Conservation (phyloP, 2,113 vertebrate genomes). For the Phyllostomus discolor region DNA sequence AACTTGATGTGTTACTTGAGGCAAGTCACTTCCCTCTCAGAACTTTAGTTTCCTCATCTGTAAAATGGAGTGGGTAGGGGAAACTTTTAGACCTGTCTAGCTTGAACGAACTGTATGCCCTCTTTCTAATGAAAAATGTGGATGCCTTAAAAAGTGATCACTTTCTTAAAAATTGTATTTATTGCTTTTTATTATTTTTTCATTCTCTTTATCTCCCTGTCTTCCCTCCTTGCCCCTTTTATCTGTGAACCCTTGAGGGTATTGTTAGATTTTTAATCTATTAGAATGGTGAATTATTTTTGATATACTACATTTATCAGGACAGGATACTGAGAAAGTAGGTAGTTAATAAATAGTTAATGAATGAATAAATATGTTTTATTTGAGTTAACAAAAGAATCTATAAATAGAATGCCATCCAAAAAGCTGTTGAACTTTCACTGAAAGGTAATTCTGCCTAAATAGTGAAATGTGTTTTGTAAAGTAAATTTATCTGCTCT, state of each 20-base stretch:
- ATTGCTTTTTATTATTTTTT: conserved; percentile 27
- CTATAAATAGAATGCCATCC: background rate
- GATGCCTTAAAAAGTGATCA: background rate
- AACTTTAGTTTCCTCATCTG: conserved; percentile 34
- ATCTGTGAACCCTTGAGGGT: background rate
- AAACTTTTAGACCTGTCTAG: background rate
- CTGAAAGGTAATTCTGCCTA: background rate
- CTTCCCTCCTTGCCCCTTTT: background rate
- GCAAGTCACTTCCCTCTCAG: conserved; percentile 38
- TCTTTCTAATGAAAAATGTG: conserved; percentile 18
- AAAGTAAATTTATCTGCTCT: background rate
- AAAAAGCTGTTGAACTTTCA: background rate
- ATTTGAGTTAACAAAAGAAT: conserved; percentile 34
- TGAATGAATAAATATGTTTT: conserved; percentile 30
- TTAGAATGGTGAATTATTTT: conserved; percentile 37
- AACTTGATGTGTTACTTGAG: conserved; percentile 23
- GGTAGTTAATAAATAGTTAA: conserved; percentile 13
- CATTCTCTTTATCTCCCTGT: background rate
- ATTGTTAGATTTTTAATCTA: conserved; percentile 26
- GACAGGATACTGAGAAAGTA: conserved; percentile 3
- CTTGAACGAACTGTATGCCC: background rate
- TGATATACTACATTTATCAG: background rate
- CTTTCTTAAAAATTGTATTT: background rate
- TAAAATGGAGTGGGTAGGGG: background rate
- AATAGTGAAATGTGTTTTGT: conserved; percentile 7